A percentile compares a stretch with the other conserved stretches of the same genome.
These are phyloP conservation scores for Villa cingulata DNA, from an alignment of 2,888 invertebrate genomes.

Conservation along the genomic window DNA sequence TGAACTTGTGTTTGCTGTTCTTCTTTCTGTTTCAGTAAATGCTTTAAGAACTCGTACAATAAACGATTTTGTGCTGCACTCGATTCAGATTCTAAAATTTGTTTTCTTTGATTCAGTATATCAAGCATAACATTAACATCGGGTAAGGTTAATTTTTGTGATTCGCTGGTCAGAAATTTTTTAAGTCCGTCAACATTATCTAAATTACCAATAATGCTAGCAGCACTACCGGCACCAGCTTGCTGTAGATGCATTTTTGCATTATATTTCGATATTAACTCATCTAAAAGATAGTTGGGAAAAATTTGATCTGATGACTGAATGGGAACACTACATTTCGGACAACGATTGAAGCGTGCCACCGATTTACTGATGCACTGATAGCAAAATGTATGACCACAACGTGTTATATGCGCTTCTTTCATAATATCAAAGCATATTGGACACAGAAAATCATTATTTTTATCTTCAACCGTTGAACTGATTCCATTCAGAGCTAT, in stretches of 20 bases:
- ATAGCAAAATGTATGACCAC: conserved; percentile 86
- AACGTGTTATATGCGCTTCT: conserved; percentile 81
- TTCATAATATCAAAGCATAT: conserved; percentile 81
- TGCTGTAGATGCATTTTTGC: conserved; percentile 31
- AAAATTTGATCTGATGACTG: conserved; percentile 60
- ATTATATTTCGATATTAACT: conserved; percentile 61
- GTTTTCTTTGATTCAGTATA: conserved; percentile 62
- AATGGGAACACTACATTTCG: conserved; percentile 65
- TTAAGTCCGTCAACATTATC: conserved; percentile 40
- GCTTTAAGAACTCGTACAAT: conserved; percentile 69
- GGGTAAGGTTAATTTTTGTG: conserved; percentile 55
- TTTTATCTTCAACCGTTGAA: conserved; percentile 38
- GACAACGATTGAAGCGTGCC: conserved; percentile 56
- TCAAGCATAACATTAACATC: conserved; percentile 74
- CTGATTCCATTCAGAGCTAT: conserved; percentile 31
- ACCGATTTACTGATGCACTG: conserved; percentile 60
- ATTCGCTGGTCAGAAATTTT: conserved; percentile 52
- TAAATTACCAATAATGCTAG: conserved; percentile 14
- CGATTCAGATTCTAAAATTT: conserved; percentile 66
- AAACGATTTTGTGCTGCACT: conserved; percentile 66
- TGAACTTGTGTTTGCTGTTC: conserved; percentile 51
- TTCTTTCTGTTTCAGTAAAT: conserved; percentile 58
- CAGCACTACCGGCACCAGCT: conserved; percentile 22
- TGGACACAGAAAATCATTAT: conserved; percentile 51
- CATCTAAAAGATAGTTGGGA: conserved; percentile 76